A percentile compares a stretch with the other conserved stretches of the same genome.
Evolutionary conservation across 2,888 invertebrate species (phyloP).

Genomic region (Phyto melanocephala): DNA sequence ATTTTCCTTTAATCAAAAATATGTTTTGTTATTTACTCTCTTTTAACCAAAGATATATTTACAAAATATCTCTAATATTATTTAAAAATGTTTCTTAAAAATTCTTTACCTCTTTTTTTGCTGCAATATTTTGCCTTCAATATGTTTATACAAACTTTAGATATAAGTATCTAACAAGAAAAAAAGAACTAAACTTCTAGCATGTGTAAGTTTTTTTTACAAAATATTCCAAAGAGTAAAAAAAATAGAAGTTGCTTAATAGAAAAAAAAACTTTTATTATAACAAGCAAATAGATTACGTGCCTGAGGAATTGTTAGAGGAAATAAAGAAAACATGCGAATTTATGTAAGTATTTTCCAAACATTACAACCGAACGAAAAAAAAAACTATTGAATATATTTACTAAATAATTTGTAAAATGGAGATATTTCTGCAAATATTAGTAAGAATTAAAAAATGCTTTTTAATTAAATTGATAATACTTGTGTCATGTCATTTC

Average conservation of each 20-base stretch:
- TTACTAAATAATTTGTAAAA: no score
- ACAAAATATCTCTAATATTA: not conserved
- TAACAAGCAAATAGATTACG: slow-evolving; percentile 20
- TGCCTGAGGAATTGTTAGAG: slow-evolving; percentile 7
- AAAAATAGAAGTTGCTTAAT: slow-evolving; percentile 26
- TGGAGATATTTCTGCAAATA: no score
- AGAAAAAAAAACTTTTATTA: slow-evolving; percentile 30
- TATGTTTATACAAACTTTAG: slow-evolving; percentile 7
- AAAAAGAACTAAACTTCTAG: not conserved
- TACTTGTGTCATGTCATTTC: no score
- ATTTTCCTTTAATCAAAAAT: no score
- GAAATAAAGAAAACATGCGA: not conserved
- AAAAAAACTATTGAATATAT: no score
- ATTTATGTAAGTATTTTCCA: no score
- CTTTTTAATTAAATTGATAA: no score
- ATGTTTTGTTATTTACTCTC: no score
- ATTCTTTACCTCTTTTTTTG: not conserved
- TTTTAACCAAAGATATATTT: no score
- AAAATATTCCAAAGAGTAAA: slow-evolving; percentile 4
- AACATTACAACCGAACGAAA: no score
- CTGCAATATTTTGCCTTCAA: not conserved
- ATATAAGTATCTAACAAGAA: not conserved
- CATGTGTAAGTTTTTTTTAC: not conserved
- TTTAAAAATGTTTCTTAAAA: not conserved
- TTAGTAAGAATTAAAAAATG: no score